Evolutionary conservation across 2,113 vertebrate species (phyloP), one percentile per base, ranked within the genome.

Genomic region (Nanorana parkeri): DNA sequence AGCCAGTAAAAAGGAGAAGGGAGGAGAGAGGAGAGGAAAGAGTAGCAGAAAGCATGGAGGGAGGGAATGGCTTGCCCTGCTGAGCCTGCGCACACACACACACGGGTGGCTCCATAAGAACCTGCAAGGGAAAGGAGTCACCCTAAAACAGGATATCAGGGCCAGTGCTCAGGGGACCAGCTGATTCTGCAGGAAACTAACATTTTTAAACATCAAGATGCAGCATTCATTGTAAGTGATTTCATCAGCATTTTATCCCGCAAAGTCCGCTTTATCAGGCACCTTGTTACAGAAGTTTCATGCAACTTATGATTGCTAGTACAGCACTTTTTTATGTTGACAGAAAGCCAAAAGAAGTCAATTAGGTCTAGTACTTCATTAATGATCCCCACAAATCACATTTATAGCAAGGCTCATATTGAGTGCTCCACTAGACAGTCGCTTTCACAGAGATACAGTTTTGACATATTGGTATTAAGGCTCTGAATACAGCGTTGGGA

Each of bases 371-470:
- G 85, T 84, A 87, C 84, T 89, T 92, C 90, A 92, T 92, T 94
- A 94, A 93, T 84, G 88, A 84, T 87, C 86, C 87, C 87, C 88
- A 91, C 91, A 94, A 94, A 94, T 94, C 92, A 93, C 87, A 84
- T 92, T 94, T 91, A 94, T 65, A 83, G 87, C 85, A 88, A 89
- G 60, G 28, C 66, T 88, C 87, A 83, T 79, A 89, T 86, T 88
- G 85, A 87, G 75, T 84, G 80, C 88, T 87, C 84, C 67, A 73
- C 83, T 85, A 88, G 82, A 87, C 61, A 41, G 69, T 85, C 82
- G 87, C 81, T 87, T 88, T 92, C 88, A n/a, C n/a, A 82, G 78
- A 92, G 90, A 92, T 86, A 87, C 85, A 90, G 78, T 90, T 86
- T 88, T 90, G 90, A 93, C 86, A 90, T 84, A 68, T 87, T 90